These are phyloP conservation scores for Sweltsa coloradensis DNA, from an alignment of 1,140 invertebrate genomes.

Conservation along the genomic window DNA sequence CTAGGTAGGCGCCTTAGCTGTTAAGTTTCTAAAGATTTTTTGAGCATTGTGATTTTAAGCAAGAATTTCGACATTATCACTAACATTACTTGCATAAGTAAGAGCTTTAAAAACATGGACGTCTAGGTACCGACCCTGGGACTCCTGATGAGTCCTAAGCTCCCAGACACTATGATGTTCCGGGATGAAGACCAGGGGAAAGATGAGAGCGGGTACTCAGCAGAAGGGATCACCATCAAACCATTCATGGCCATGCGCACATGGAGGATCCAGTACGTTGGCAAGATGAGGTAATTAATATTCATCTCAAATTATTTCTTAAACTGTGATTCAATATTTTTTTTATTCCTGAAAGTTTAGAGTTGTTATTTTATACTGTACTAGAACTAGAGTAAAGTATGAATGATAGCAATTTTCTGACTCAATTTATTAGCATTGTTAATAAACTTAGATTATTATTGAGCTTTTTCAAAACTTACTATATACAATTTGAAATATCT, in stretches of 20 bases:
- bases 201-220: conserved; percentile 25
- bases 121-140: conserved; percentile 35
- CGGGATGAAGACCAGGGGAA: conserved; percentile 23
- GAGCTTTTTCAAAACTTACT: too few relatives aligned
- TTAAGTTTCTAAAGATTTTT: too few relatives aligned
- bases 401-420: too few relatives aligned
- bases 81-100: background rate
- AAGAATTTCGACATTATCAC: too few relatives aligned
- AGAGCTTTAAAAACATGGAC: conserved; percentile 15
- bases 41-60: too few relatives aligned
- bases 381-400: background rate
- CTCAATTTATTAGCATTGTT: too few relatives aligned
- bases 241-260: conserved; percentile 33
- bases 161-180: conserved; percentile 33
- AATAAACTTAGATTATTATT: too few relatives aligned
- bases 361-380: background rate
- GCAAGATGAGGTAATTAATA: conserved; percentile 28
- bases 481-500: too few relatives aligned
- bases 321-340: background rate
- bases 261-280: conserved; percentile 33
- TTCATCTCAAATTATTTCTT: conserved; percentile 1
- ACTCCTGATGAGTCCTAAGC: conserved; percentile 30
- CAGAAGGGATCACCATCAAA: conserved; percentile 31
- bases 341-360: too few relatives aligned
- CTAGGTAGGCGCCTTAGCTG: too few relatives aligned